phyloP scores from a whole-genome alignment of 2,888 invertebrate species.

The Epinotia nisella region DNA sequence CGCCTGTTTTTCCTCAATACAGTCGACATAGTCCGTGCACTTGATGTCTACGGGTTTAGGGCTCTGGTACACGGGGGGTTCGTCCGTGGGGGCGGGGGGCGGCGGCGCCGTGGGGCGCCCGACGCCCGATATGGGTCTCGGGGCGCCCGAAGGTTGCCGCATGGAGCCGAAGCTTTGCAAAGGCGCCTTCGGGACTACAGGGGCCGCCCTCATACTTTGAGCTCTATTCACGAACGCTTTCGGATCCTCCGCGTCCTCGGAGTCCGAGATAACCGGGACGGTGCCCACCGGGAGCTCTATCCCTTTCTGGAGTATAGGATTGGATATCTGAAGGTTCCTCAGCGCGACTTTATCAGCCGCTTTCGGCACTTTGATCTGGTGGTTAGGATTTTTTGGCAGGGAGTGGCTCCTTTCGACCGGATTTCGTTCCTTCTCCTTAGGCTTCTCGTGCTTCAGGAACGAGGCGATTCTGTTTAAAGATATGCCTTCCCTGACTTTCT shows the following conservation, averaged over 20 bases:
- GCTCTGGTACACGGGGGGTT: conserved; percentile 84
- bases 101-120: conserved; percentile 90
- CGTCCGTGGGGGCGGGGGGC: conserved; percentile 86
- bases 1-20: conserved; percentile 87
- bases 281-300: conserved; percentile 86
- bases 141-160: conserved; percentile 87
- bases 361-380: conserved; percentile 86
- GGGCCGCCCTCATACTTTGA: conserved; percentile 90
- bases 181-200: conserved; percentile 82
- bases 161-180: conserved; percentile 93
- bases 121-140: conserved; percentile 90
- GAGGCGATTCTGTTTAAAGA: conserved; percentile 90
- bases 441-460: conserved; percentile 87
- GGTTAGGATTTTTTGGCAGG: conserved; percentile 84
- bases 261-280: conserved; percentile 85
- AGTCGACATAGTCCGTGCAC: conserved; percentile 90
- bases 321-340: conserved; percentile 91
- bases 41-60: conserved; percentile 74
- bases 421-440: conserved; percentile 80
- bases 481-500: conserved; percentile 85
- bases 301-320: conserved; percentile 90
- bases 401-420: conserved; percentile 84
- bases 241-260: conserved; percentile 81
- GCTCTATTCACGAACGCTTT: conserved; percentile 89
- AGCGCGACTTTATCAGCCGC: conserved; percentile 88